phyloP scores from a whole-genome alignment of 2,113 vertebrate species.

The Lethenteron camtschaticum region DNA sequence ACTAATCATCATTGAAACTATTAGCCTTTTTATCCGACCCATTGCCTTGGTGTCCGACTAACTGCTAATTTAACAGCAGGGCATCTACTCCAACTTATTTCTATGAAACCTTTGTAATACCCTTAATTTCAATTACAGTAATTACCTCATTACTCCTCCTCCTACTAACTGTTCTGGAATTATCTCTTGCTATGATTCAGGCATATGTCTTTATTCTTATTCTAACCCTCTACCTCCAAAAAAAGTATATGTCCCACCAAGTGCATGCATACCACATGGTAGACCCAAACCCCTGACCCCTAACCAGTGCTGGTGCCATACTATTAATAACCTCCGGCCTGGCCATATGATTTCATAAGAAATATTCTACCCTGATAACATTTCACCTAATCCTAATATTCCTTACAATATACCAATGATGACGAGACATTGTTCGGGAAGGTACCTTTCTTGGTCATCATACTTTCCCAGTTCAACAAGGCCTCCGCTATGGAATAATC shows the following conservation, averaged over 20 bases:
- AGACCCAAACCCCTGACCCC: constrained; percentile 11
- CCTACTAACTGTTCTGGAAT: not conserved
- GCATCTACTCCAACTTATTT: constrained; percentile 10
- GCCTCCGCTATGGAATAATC: constrained; percentile 13
- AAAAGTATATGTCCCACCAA: constrained; percentile 15
- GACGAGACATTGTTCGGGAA: constrained; percentile 10
- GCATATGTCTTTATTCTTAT: constrained; percentile 7
- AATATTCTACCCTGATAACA: accelerated
- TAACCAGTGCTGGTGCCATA: not conserved
- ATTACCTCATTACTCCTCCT: not conserved
- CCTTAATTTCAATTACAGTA: not conserved
- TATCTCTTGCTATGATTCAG: not conserved
- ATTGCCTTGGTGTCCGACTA: not conserved
- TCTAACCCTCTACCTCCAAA: constrained; percentile 12
- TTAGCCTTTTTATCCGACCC: constrained; percentile 5
- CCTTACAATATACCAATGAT: constrained; percentile 9
- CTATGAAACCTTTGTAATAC: constrained; percentile 7
- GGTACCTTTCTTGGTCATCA: constrained; percentile 12
- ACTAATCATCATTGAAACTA: constrained; percentile 13
- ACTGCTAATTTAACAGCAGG: constrained; percentile 7
- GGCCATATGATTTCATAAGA: constrained; percentile 10
- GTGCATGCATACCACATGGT: constrained; percentile 11
- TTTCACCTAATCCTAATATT: not conserved
- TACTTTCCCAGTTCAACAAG: constrained; percentile 10
- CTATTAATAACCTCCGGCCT: constrained; percentile 9